phyloP scores from a whole-genome alignment of 1,140 invertebrate species.

The Microvelia longipes region DNA sequence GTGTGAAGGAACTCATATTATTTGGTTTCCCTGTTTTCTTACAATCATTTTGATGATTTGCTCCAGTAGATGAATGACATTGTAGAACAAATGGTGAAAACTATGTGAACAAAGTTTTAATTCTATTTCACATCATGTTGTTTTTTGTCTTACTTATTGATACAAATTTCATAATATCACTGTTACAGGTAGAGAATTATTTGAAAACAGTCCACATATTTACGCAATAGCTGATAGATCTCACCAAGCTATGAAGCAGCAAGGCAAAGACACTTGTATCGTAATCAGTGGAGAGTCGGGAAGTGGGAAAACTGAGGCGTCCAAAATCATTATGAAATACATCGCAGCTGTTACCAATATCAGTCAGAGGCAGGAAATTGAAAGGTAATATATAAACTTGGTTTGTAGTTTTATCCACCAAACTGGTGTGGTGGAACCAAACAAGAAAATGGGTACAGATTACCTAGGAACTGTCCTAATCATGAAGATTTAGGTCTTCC shows the following conservation, averaged over 20 bases:
- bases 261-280: slow-evolving; percentile 82
- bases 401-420: neutral
- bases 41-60: too few species aligned
- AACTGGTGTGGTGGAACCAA: too few species aligned
- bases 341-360: slow-evolving; percentile 93
- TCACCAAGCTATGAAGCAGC: slow-evolving; percentile 80
- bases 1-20: too few species aligned
- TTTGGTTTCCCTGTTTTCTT: too few species aligned
- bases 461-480: neutral
- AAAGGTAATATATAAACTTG: too few species aligned
- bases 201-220: slow-evolving; percentile 87
- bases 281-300: slow-evolving; percentile 93
- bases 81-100: too few species aligned
- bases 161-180: neutral
- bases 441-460: too few species aligned
- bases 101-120: too few species aligned
- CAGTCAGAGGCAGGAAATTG: slow-evolving; percentile 81
- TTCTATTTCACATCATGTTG: too few species aligned
- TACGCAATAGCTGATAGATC: slow-evolving; percentile 87
- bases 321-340: slow-evolving; percentile 98
- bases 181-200: slow-evolving; percentile 61
- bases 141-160: too few species aligned
- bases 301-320: slow-evolving; percentile 92
- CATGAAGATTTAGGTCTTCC: too few species aligned
- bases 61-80: too few species aligned